Evolutionary conservation across 2,888 invertebrate genomes (phyloP).

Genomic region (Molorchus minor): DNA sequence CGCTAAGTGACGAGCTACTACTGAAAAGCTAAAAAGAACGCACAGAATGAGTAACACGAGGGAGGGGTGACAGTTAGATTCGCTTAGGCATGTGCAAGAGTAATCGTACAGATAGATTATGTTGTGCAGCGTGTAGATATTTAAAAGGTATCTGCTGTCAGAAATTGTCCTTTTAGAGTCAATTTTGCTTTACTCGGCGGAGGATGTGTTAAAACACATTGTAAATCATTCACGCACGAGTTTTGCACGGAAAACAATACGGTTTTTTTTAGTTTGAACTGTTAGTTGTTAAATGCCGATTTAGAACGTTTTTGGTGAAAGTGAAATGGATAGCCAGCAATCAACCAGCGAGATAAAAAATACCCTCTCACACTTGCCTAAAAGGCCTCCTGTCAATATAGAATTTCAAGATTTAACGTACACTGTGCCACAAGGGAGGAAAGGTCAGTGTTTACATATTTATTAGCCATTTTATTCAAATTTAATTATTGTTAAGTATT

Average conservation of each 20-base stretch:
- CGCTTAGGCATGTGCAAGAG: background rate
- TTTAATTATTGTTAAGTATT: too few species aligned
- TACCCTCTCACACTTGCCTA: slow-evolving; percentile 68
- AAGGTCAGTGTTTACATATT: slow-evolving; percentile 63
- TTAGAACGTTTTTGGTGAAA: slow-evolving; percentile 6
- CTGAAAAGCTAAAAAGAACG: background rate
- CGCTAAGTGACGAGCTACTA: background rate
- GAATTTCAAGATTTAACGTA: slow-evolving; percentile 86
- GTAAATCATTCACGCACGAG: background rate
- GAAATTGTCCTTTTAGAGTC: background rate
- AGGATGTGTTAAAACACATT: background rate
- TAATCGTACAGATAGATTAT: too few species aligned
- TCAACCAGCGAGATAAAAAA: slow-evolving; percentile 9
- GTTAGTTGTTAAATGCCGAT: background rate
- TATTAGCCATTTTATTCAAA: too few species aligned
- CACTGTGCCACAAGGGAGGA: slow-evolving; percentile 77
- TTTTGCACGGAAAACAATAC: background rate
- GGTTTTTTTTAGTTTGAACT: background rate
- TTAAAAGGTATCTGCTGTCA: too few species aligned
- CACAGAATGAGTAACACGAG: background rate
- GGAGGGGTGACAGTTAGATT: slow-evolving; percentile 12
- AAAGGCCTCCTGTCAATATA: slow-evolving; percentile 79
- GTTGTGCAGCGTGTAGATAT: background rate
- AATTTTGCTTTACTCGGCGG: background rate
- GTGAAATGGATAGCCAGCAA: slow-evolving; percentile 21